These are phyloP conservation scores for Drosophila siamana DNA, from an alignment of 2,888 invertebrate genomes.

Conservation along the genomic window DNA sequence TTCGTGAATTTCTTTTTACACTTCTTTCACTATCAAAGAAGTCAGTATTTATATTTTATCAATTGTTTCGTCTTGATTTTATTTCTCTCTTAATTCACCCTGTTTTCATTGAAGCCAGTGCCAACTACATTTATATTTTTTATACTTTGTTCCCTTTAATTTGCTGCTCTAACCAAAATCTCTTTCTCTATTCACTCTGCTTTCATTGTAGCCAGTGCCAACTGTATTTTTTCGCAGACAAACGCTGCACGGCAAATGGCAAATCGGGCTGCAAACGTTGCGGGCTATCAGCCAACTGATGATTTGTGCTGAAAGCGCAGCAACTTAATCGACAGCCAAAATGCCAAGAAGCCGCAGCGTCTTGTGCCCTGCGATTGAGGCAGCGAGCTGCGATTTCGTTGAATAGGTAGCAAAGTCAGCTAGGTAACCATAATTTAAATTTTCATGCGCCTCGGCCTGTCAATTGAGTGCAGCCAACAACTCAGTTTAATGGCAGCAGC, in stretches of 20 bases:
- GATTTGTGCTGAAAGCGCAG: constrained; percentile 40
- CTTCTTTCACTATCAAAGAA: too few species aligned
- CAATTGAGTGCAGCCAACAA: constrained; percentile 76
- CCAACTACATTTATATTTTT: too few species aligned
- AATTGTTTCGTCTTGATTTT: too few species aligned
- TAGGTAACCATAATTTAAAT: constrained; percentile 71
- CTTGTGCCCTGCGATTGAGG: not conserved
- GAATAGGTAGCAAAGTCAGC: constrained; percentile 28
- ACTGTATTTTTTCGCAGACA: not conserved
- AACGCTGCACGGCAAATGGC: constrained; percentile 36
- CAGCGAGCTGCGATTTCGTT: not conserved
- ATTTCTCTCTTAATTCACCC: too few species aligned
- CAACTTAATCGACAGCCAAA: constrained; percentile 52
- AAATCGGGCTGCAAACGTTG: constrained; percentile 38
- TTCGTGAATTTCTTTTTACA: too few species aligned
- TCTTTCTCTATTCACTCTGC: not conserved
- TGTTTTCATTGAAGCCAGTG: too few species aligned
- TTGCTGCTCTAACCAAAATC: too few species aligned
- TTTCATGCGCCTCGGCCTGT: constrained; percentile 68
- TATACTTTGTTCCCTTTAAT: not conserved
- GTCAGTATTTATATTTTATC: too few species aligned
- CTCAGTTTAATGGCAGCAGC: constrained; percentile 71
- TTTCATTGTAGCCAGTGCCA: not conserved
- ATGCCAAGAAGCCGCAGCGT: constrained; percentile 11
- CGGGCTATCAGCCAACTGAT: constrained; percentile 20